Evolutionary conservation across 2,888 invertebrate species (phyloP), one percentile per base, ranked within the genome.

Genomic region (Hanleya hanleyi): DNA sequence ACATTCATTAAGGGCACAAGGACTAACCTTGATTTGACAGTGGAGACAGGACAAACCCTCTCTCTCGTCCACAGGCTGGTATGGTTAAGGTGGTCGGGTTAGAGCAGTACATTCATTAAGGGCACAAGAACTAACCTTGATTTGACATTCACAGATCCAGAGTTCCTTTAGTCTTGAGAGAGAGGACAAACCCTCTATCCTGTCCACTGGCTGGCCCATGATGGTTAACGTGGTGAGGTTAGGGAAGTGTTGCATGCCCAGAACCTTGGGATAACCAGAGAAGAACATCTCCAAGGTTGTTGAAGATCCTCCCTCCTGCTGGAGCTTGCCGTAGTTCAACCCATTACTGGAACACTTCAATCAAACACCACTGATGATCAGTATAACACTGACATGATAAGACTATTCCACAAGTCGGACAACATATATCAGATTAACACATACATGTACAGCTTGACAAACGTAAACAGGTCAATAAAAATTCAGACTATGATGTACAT

Each of bases 241-340:
- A 12, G 89, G 89, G 77, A 90, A 90, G 67, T 83, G 75, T 38
- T 85, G 77, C 70, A 90, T 79, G 33, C 88, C 87, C 33, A 84
- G 76, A 36, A 90, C 84, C 57, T 83, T 80, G 3, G 89, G 87
- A 77, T 84, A 88, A 1, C 90, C 90, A 36, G 88, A 87, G 80
- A 90, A 90, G 77, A 90, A 90, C 83, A 90, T 87, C 77, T 90
- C 90, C 70, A 90, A 69, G 12, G 79, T 69, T n/a, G 80, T 73
- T 36, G 85, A 81, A 36, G 79, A 80, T 36, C 73, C 78, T 1
- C 84, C 84, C 36, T 89, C 87, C 26, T 78, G 81, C 38, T 67
- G 70, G 49, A 89, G 66, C 38, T 82, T 83, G 70, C 74, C 78
- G 74, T 79, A 86, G 70, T 76, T 85, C 47, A 89, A 74, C 37